These are phyloP conservation scores for Philaethria dido DNA, from an alignment of 2,888 invertebrate species.

Conservation along the genomic window DNA sequence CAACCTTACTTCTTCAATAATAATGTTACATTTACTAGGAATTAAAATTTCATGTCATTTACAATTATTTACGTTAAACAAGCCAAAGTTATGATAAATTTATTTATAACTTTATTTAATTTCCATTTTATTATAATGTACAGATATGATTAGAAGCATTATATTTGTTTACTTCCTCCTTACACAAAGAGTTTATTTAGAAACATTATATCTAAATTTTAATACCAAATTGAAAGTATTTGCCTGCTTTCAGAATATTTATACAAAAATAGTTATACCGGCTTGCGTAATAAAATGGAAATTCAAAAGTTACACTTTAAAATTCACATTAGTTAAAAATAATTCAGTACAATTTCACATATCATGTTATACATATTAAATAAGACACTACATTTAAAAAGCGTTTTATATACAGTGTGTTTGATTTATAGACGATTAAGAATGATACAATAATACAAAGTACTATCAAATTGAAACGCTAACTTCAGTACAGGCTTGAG, in stretches of 20 bases:
- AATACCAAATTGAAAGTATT: background rate
- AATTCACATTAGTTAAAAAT: constrained; percentile 4
- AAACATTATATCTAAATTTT: background rate
- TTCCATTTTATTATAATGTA: constrained; percentile 15
- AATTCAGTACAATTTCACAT: constrained; percentile 21
- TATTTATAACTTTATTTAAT: constrained; percentile 10
- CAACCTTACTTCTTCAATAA: constrained; percentile 19
- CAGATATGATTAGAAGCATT: background rate
- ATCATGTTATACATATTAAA: constrained; percentile 20
- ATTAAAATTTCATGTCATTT: constrained; percentile 37
- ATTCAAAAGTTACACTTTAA: constrained; percentile 19
- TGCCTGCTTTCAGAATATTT: background rate
- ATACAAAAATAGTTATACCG: constrained; percentile 9
- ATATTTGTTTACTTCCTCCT: background rate
- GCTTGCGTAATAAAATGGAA: constrained; percentile 12
- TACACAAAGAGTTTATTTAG: background rate
- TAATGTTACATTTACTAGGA: constrained; percentile 38
- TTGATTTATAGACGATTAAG: constrained; percentile 25
- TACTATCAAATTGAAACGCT: background rate
- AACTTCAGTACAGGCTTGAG: constrained; percentile 4
- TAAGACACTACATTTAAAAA: constrained; percentile 23
- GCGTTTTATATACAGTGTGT: constrained; percentile 20
- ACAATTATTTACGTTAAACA: constrained; percentile 18
- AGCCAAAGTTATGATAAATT: constrained; percentile 3
- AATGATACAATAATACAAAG: constrained; percentile 11